phyloP scores from a whole-genome alignment of 2,888 invertebrate species.

The Drosophila robusta region DNA sequence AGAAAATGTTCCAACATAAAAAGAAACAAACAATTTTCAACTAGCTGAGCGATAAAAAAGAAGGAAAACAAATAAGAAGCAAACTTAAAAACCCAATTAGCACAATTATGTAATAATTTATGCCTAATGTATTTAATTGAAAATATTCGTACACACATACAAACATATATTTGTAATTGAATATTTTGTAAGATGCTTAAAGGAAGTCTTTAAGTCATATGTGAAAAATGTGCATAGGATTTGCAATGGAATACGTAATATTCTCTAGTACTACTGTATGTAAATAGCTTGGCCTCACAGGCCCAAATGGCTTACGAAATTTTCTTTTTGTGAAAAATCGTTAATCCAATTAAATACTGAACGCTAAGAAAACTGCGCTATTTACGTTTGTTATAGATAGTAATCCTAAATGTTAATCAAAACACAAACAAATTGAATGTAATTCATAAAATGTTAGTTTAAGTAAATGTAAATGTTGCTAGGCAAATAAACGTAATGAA shows the following conservation, averaged over 20 bases:
- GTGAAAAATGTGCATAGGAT: conserved; percentile 31
- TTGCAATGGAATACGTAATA: conserved; percentile 67
- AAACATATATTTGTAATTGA: conserved; percentile 40
- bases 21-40: conserved; percentile 9
- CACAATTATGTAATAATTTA: conserved; percentile 76
- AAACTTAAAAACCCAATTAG: conserved; percentile 60
- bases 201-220: conserved; percentile 26
- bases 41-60: conserved; percentile 12
- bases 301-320: conserved; percentile 27
- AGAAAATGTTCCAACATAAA: conserved; percentile 41
- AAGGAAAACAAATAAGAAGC: conserved; percentile 5
- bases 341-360: conserved; percentile 42
- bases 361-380: conserved; percentile 46
- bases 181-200: conserved; percentile 55
- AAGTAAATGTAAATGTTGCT: conserved; percentile 77
- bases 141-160: conserved; percentile 16
- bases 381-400: conserved; percentile 46
- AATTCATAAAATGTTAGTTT: conserved; percentile 65
- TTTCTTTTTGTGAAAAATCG: conserved; percentile 51
- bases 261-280: conserved; percentile 44
- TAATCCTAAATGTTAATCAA: conserved; percentile 49
- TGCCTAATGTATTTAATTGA: conserved; percentile 68
- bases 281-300: conserved; percentile 34
- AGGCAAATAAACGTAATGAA: conserved; percentile 61
- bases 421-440: conserved; percentile 65